Evolutionary conservation across 2,888 invertebrate species (phyloP).

Genomic region (Ernsta delagoae): DNA sequence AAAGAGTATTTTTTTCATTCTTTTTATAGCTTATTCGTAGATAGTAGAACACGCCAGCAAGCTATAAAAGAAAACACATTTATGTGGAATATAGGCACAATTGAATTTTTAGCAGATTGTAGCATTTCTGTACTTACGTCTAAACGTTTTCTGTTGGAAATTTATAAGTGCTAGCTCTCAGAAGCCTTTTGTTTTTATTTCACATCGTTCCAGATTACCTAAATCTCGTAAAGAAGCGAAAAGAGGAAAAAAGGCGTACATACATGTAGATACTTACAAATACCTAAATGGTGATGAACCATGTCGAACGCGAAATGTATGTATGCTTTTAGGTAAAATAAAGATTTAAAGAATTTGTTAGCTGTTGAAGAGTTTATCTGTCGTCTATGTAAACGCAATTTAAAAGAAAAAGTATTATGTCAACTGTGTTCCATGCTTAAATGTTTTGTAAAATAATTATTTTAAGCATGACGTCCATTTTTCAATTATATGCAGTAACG

Average conservation of each 20-base stretch:
- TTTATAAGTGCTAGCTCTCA: not conserved
- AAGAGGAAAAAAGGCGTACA: not conserved
- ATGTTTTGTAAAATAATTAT: too few species aligned
- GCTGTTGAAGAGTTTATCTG: too few species aligned
- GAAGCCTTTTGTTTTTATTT: not conserved
- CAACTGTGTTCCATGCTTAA: too few species aligned
- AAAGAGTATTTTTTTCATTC: too few species aligned
- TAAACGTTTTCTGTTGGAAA: slow-evolving; percentile 1
- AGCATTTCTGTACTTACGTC: slow-evolving; percentile 2
- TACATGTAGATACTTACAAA: not conserved
- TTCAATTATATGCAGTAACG: too few species aligned
- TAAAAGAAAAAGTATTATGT: too few species aligned
- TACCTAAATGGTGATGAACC: too few species aligned
- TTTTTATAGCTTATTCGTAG: not conserved
- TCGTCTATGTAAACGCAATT: too few species aligned
- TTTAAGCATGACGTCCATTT: too few species aligned
- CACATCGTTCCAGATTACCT: not conserved
- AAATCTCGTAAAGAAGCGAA: not conserved
- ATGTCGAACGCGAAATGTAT: too few species aligned
- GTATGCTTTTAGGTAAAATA: too few species aligned
- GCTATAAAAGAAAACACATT: not conserved
- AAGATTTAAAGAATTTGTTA: too few species aligned
- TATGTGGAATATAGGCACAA: slow-evolving; percentile 1
- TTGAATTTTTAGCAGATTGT: slow-evolving; percentile 8
- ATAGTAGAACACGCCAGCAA: not conserved